phyloP scores from a whole-genome alignment of 2,113 vertebrate genomes.

The Zosterops hypoxanthus region DNA sequence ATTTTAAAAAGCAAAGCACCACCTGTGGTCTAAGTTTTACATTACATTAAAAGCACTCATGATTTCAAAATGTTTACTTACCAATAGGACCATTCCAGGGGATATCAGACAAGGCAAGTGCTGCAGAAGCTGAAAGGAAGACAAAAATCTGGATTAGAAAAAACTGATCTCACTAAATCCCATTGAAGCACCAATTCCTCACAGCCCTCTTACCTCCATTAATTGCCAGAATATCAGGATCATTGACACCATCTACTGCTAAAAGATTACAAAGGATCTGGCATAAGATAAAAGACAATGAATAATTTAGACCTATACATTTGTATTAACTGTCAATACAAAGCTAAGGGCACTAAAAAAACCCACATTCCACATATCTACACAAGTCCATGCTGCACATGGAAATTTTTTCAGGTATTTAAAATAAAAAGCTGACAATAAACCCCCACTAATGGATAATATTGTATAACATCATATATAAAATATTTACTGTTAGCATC shows the following conservation, averaged over 20 bases:
- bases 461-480: accelerated
- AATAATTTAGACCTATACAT: constrained; percentile 35
- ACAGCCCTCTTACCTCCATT: constrained; percentile 88
- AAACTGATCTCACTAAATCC: not conserved
- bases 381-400: not conserved
- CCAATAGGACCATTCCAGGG: constrained; percentile 96
- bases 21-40: not conserved
- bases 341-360: not conserved
- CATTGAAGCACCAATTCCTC: not conserved
- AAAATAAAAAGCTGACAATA: not conserved
- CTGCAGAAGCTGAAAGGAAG: constrained; percentile 85
- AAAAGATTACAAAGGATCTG: constrained; percentile 96
- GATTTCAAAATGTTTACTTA: constrained; percentile 63
- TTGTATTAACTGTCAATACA: not conserved
- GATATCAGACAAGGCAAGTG: constrained; percentile 94
- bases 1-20: not conserved
- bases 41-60: not conserved
- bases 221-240: constrained; percentile 93
- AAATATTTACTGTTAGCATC: not conserved
- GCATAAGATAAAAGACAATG: constrained; percentile 52
- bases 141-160: not conserved
- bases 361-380: not conserved
- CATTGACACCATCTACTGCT: constrained; percentile 92
- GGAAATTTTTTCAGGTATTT: not conserved
- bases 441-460: not conserved